Evolutionary conservation across 2,888 invertebrate species (phyloP), one percentile per base, ranked within the genome.

Genomic region (Theristus sp.): DNA sequence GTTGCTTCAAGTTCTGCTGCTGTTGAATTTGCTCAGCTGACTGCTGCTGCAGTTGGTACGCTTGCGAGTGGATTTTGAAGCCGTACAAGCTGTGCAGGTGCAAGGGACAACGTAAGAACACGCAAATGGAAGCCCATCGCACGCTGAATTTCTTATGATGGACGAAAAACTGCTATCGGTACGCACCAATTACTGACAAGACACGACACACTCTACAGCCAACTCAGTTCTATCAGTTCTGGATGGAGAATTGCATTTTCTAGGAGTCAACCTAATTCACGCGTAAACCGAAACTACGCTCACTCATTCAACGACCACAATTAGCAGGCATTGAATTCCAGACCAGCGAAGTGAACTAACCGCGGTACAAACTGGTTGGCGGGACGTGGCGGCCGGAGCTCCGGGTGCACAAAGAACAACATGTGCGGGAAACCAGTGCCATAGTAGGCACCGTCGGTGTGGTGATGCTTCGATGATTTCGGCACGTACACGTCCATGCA

Each of bases 401-500:
- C 98, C 1, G 98, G 96, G 78, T 98, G 98, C 71, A 99, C 96
- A 91, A 99, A 96, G 78, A 98, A 98, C 67, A 99, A 83, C 62
- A 61, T 58, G 78, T 99, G 98, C 67, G 98, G 98, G 80, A 99
- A 99, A 64, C 98, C 98, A 62, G 96, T 98, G 71, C 98, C 98
- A 78, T 98, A 98, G 79, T 98, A 98, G 56, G 98, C 94, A 62
- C 98, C 98, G 78, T 96, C 96, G 52, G 93, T 94, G 78, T 96
- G 93, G 79, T 94, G 93, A 78, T 96, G 93, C 64, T 94, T 84
- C 61, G 93, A 89, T 17, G 93, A 93, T 81, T 93, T 94, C 63
- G 96, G 96, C 68, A 91, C 93, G 80, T 94, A 98, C 65, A 98
- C 94, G 78, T 99, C 98, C 85, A 90, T 91, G 78, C 98, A 99